Conservation (phyloP, 2,113 vertebrate genomes). For the Zapus hudsonius region DNA sequence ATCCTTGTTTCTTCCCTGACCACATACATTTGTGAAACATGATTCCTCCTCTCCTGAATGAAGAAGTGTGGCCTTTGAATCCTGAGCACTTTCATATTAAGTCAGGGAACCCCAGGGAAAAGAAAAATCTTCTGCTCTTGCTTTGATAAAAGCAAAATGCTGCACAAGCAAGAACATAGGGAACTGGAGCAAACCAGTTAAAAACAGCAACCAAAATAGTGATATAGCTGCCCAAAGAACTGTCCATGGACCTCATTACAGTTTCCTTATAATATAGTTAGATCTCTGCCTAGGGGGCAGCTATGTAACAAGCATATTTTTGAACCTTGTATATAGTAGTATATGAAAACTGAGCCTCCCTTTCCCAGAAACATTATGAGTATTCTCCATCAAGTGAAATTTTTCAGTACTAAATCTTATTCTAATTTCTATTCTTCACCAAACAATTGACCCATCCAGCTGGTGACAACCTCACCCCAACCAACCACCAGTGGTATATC, state of each 20-base stretch:
- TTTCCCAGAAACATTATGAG: background rate
- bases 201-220: background rate
- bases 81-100: background rate
- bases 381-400: background rate
- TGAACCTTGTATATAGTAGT: background rate
- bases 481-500: background rate
- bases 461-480: background rate
- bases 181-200: background rate
- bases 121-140: too few relatives aligned
- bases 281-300: background rate
- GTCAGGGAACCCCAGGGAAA: background rate
- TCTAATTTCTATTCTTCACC: background rate
- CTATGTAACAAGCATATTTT: background rate
- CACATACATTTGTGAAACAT: background rate
- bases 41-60: background rate
- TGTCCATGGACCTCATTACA: background rate
- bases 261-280: background rate
- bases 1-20: background rate
- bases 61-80: background rate
- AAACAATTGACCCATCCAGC: background rate
- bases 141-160: background rate
- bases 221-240: background rate
- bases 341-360: background rate
- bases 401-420: background rate
- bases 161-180: background rate